These are phyloP conservation scores for Cheilinus undulatus DNA, from an alignment of 2,113 vertebrate genomes.

Conservation along the genomic window DNA sequence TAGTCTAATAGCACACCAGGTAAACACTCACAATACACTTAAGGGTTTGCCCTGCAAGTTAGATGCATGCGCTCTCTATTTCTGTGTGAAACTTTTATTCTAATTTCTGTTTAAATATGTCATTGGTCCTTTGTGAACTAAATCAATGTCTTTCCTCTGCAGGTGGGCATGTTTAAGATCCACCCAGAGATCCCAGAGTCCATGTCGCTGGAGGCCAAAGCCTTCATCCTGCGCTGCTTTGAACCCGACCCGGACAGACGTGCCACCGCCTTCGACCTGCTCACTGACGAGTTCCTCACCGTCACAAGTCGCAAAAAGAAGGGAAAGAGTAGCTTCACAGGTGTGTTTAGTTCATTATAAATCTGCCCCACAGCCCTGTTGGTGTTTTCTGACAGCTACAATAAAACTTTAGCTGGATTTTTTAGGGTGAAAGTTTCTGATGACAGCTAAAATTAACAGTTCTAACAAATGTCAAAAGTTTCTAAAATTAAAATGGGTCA, in stretches of 20 bases:
- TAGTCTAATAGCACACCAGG: not conserved
- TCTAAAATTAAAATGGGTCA: no score
- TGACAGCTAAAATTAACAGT: no score
- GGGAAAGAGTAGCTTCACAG: conserved; percentile 88
- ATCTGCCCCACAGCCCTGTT: not conserved
- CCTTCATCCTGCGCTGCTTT: conserved; percentile 95
- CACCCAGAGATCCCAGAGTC: conserved; percentile 98
- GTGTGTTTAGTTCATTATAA: conserved; percentile 70
- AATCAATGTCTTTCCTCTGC: conserved; percentile 18
- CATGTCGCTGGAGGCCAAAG: conserved; percentile 97
- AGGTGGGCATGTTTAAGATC: conserved; percentile 99
- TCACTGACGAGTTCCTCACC: conserved; percentile 95
- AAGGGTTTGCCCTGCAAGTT: not conserved
- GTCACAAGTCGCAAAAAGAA: conserved; percentile 97
- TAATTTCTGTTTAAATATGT: no score
- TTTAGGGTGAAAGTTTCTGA: no score
- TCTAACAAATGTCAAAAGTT: no score
- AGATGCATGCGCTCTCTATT: no score
- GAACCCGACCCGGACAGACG: conserved; percentile 96
- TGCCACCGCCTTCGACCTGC: conserved; percentile 90
- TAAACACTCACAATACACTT: conserved; percentile 2
- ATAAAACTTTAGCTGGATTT: no score
- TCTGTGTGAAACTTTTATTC: no score
- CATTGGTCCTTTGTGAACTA: not conserved
- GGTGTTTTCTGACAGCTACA: no score